These are phyloP conservation scores for Doryteuthis pealeii DNA, from an alignment of 1,140 invertebrate genomes.

Conservation along the genomic window DNA sequence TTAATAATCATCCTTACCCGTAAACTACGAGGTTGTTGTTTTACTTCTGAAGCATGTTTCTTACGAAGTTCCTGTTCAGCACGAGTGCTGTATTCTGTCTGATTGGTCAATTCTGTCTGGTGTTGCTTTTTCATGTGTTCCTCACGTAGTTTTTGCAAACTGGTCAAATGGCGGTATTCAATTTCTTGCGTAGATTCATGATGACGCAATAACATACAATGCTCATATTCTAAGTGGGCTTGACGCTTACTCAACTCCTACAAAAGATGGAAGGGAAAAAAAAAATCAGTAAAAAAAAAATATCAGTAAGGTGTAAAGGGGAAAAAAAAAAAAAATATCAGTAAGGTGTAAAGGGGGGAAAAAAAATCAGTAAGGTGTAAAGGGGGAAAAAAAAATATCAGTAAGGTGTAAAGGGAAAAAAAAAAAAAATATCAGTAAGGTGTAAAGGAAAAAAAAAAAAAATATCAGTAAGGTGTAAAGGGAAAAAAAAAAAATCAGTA, in stretches of 20 bases:
- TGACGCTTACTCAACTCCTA: slow-evolving; percentile 93
- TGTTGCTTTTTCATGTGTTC: slow-evolving; percentile 85
- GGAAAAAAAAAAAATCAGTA: too few relatives aligned
- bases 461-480: too few relatives aligned
- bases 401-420: too few relatives aligned
- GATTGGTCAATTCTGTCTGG: slow-evolving; percentile 90
- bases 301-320: too few relatives aligned
- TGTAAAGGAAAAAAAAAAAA: too few relatives aligned
- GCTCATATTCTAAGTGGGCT: slow-evolving; percentile 91
- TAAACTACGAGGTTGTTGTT: slow-evolving; percentile 97
- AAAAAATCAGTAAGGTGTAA: too few relatives aligned
- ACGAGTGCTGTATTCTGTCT: slow-evolving; percentile 94
- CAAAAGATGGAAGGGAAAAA: slow-evolving; percentile 19
- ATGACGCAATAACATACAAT: slow-evolving; percentile 91
- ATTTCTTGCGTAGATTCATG: slow-evolving; percentile 96
- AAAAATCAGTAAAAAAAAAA: too few relatives aligned
- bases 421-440: too few relatives aligned
- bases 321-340: too few relatives aligned
- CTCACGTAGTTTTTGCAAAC: slow-evolving; percentile 87
- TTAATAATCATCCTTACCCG: slow-evolving; percentile 69
- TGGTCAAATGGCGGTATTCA: slow-evolving; percentile 84
- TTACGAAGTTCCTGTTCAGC: slow-evolving; percentile 91
- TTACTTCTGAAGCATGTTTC: slow-evolving; percentile 95
- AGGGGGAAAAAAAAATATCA: too few relatives aligned
- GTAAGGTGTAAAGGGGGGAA: too few relatives aligned